Conservation (phyloP, 2,797 vertebrate genomes). For the Sebastes jordani region DNA sequence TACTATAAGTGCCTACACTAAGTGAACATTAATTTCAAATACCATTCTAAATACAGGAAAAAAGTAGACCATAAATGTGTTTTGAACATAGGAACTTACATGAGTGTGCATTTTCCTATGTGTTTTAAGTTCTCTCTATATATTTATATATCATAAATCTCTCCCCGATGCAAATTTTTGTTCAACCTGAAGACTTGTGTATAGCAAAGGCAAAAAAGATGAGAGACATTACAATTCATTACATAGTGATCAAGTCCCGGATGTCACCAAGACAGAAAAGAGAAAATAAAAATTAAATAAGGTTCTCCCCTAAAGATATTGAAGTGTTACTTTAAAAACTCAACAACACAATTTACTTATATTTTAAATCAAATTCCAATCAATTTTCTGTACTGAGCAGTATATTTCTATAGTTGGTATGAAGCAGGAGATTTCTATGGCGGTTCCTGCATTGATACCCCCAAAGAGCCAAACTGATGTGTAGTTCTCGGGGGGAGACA, state of each 20-base stretch:
- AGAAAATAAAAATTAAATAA: conserved; percentile 91
- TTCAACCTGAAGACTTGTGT: conserved; percentile 98
- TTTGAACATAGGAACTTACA: conserved; percentile 98
- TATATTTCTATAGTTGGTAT: conserved; percentile 87
- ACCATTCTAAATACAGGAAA: conserved; percentile 99
- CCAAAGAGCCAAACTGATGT: conserved; percentile 80
- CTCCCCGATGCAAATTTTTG: conserved; percentile 90
- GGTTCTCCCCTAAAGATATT: conserved; percentile 90
- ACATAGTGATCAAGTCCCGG: conserved; percentile 89
- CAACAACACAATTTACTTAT: conserved; percentile 85
- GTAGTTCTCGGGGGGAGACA: conserved; percentile 85
- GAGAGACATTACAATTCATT: conserved; percentile 83
- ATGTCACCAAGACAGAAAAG: conserved; percentile 88
- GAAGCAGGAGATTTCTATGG: conserved; percentile 90
- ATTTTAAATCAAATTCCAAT: conserved; percentile 82
- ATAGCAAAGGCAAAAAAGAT: conserved; percentile 95
- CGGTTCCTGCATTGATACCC: conserved; percentile 91
- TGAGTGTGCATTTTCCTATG: conserved; percentile 98
- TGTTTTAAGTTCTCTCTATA: conserved; percentile 92
- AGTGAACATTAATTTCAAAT: conserved; percentile 99
- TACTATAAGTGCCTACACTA: conserved; percentile 99
- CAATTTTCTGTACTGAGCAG: conserved; percentile 87
- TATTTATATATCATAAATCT: conserved; percentile 92
- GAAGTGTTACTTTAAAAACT: conserved; percentile 83
- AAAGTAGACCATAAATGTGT: conserved; percentile 95